Percentiles rank a stretch among this genome's conserved stretches.
phyloP scores from a whole-genome alignment of 1,140 invertebrate genomes.

The Listronotus oregonensis region DNA sequence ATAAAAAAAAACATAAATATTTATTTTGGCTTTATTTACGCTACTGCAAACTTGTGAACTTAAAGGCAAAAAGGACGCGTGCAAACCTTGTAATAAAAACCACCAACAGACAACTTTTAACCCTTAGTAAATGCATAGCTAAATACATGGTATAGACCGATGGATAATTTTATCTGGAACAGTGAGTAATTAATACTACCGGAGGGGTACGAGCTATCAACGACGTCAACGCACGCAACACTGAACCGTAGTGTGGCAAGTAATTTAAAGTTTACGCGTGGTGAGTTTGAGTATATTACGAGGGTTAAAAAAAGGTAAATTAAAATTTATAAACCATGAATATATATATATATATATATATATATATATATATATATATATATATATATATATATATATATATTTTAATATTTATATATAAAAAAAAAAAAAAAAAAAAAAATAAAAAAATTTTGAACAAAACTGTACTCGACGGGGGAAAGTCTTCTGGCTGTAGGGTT shows the following conservation, averaged over 20 bases:
- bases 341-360: too few relatives aligned
- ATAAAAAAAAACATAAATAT: too few relatives aligned
- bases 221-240: conserved; percentile 16
- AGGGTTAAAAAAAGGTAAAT: too few relatives aligned
- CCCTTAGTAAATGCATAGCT: conserved; percentile 19
- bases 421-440: too few relatives aligned
- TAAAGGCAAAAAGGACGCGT: conserved; percentile 2
- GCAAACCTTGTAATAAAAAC: conserved; percentile 8
- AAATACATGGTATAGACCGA: conserved; percentile 18
- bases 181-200: conserved; percentile 34
- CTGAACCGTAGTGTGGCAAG: conserved; percentile 1
- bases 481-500: too few relatives aligned
- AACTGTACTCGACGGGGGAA: too few relatives aligned
- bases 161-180: conserved; percentile 34
- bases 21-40: not conserved
- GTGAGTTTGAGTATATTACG: not conserved
- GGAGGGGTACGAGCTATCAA: conserved; percentile 23
- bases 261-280: conserved; percentile 19
- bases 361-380: too few relatives aligned
- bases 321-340: too few relatives aligned
- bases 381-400: too few relatives aligned
- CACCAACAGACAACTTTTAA: conserved; percentile 12
- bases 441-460: too few relatives aligned
- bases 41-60: conserved; percentile 6
- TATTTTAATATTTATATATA: too few relatives aligned